Evolutionary conservation across 2,888 invertebrate genomes (phyloP), one percentile per base, ranked within the genome.

Genomic region (Gryllus longicercus): DNA sequence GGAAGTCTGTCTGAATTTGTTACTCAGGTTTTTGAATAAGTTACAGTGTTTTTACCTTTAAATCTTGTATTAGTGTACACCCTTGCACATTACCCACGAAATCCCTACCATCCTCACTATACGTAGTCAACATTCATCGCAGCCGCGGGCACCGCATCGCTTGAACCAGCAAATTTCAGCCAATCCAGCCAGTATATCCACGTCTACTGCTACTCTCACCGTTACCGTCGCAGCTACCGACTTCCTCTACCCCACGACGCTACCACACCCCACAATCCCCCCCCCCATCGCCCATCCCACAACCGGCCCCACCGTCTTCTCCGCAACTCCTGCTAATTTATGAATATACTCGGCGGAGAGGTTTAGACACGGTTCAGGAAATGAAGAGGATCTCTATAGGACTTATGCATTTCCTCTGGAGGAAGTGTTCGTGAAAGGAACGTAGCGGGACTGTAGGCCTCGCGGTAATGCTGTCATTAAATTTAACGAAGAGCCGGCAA

Each of bases 321-420:
- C 63, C 63, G n/a, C 63, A 18, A 63, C 14, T 14, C 63, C n/a
- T 63, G 16, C n/a, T 63, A 63, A 63, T 63, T 63, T 63, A 63
- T 63, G 63, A 63, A 63, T 63, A 63, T 63, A 63, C 63, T 63
- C 63, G 5, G 63, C n/a, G 63, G 63, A 63, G 63, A 14, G 63
- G 63, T 63, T 63, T 63, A 63, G 63, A 11, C 63, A 63, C 63
- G 14, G n/a, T n/a, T 63, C 63, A 63, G 63, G 63, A 63, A 63
- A 63, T 63, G 63, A 63, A 63, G 63, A 63, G 63, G 63, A 63
- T 63, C 16, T 63, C 63, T 63, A 63, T 63, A 63, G 63, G 63
- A 14, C 63, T 63, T 63, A 16, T 63, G 63, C 63, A 63, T 63
- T 63, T 63, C 63, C 63, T 63, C 63, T 18, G 63, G 63, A 63